A percentile compares a stretch with the other conserved stretches of the same genome.
Conservation (phyloP, 2,113 vertebrate genomes). For the Poecile atricapillus region DNA sequence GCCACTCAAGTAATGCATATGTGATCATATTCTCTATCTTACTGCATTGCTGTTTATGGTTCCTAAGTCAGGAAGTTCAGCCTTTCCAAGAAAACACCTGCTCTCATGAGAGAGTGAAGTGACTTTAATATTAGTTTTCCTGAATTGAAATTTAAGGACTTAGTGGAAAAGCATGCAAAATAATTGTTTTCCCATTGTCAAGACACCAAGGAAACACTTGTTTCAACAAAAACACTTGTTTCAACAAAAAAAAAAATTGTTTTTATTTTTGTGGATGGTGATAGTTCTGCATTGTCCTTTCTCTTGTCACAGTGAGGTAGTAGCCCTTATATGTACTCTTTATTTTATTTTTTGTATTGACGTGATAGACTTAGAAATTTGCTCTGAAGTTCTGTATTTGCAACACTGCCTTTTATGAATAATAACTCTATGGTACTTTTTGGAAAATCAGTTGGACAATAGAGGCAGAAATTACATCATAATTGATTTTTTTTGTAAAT, state of each 20-base stretch:
- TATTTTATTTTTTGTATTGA: not conserved
- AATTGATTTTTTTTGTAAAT: not conserved
- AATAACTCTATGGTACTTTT: not conserved
- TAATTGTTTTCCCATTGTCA: not conserved
- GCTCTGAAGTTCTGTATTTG: not conserved
- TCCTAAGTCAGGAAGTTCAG: not conserved
- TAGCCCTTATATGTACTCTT: not conserved
- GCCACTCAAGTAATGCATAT: not conserved
- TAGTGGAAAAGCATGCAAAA: not conserved
- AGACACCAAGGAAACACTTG: not conserved
- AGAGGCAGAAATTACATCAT: not conserved
- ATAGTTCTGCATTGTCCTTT: not conserved
- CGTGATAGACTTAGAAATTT: not conserved
- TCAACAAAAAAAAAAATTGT: too few species aligned
- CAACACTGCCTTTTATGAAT: not conserved
- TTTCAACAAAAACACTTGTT: too few species aligned
- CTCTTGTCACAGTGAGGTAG: not conserved
- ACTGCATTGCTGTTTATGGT: not conserved
- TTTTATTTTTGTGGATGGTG: not conserved
- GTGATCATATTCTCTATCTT: not conserved
- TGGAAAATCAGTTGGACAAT: not conserved
- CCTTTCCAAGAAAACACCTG: not conserved
- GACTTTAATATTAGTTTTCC: not conserved
- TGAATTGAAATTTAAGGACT: not conserved
- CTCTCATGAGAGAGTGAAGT: not conserved